Evolutionary conservation across 2,797 vertebrate genomes (phyloP).

Genomic region (Neoniphon sammara): DNA sequence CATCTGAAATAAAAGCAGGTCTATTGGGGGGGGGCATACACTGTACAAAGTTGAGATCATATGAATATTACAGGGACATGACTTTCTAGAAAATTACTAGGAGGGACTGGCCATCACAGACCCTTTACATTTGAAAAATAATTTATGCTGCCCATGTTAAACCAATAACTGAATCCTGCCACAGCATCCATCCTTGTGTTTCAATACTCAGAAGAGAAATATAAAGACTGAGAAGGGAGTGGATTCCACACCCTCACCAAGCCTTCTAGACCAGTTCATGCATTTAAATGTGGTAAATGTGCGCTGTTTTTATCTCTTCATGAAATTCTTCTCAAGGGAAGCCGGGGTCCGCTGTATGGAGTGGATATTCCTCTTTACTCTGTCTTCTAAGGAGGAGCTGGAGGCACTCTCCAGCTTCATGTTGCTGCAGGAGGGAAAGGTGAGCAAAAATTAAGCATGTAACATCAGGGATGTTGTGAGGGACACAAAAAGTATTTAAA

Average conservation of each 20-base stretch:
- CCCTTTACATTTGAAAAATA: conserved; percentile 21
- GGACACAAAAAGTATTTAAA: not conserved
- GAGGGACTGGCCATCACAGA: conserved; percentile 5
- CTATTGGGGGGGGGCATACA: conserved; percentile 36
- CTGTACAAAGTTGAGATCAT: conserved; percentile 39
- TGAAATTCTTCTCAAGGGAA: conserved; percentile 92
- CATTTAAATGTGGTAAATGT: not conserved
- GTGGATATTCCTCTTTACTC: conserved; percentile 96
- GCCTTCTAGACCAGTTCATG: conserved; percentile 2
- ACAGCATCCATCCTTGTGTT: conserved; percentile 10
- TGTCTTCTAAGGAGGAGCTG: conserved; percentile 90
- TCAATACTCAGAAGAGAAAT: not conserved
- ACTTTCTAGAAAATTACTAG: not conserved
- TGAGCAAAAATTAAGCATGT: not conserved
- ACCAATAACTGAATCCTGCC: not conserved
- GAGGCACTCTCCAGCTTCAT: conserved; percentile 93
- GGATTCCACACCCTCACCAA: not conserved
- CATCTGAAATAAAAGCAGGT: conserved; percentile 28
- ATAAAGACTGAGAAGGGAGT: not conserved
- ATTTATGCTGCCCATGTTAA: conserved; percentile 2
- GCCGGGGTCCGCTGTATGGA: conserved; percentile 92
- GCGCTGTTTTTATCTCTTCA: conserved; percentile 84
- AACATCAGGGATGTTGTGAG: not conserved
- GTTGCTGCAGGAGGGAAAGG: conserved; percentile 78
- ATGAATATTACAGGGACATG: not conserved